Conservation (phyloP, 1,140 invertebrate species). For the Paraescarpia echinospica region DNA sequence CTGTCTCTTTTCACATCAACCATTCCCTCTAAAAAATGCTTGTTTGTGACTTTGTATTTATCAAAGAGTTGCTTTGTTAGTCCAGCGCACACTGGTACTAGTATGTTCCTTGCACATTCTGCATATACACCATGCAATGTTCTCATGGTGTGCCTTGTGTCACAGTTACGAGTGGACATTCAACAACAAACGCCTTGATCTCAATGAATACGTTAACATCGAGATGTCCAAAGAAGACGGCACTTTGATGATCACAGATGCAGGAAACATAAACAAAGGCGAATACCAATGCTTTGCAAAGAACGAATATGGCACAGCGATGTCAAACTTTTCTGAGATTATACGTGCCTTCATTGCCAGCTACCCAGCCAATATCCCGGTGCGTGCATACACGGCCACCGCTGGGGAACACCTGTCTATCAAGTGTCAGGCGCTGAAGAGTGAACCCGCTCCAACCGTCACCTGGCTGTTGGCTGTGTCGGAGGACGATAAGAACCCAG, state of each 20-base stretch:
- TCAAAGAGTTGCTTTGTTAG: too few species aligned
- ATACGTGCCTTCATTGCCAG: not conserved
- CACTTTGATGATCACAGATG: not conserved
- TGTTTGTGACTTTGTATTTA: too few species aligned
- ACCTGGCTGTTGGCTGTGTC: not conserved
- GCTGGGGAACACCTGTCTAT: not conserved
- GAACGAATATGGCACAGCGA: constrained; percentile 24
- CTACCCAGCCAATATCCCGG: not conserved
- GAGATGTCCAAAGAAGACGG: not conserved
- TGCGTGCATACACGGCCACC: not conserved
- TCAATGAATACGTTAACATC: not conserved
- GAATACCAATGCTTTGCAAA: constrained; percentile 23
- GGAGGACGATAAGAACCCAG: not conserved
- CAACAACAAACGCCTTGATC: not conserved
- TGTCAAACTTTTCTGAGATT: constrained; percentile 7
- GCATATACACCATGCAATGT: not conserved
- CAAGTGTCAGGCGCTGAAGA: not conserved
- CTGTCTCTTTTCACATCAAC: too few species aligned
- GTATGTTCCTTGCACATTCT: too few species aligned
- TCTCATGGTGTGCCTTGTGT: not conserved
- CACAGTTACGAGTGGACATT: not conserved
- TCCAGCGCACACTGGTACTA: too few species aligned
- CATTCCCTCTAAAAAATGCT: too few species aligned
- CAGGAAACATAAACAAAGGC: constrained; percentile 11
- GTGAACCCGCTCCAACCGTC: not conserved